Percentiles rank a stretch among this genome's conserved stretches.
These are phyloP conservation scores for Calliphora vomitoria DNA, from an alignment of 2,888 invertebrate species.

Conservation along the genomic window DNA sequence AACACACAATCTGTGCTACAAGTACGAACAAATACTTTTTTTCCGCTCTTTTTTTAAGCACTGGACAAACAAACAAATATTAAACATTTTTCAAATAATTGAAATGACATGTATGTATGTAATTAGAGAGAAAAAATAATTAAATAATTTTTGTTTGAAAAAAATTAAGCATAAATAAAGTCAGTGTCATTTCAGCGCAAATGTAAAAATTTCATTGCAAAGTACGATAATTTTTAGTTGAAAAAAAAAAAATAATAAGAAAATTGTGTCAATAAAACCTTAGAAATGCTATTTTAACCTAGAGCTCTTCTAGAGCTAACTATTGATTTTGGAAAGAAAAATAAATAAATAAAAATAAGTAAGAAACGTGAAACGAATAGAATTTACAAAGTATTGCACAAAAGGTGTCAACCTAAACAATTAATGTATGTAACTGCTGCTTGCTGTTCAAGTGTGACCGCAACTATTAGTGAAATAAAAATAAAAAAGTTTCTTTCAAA, in stretches of 20 bases:
- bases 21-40: constrained; percentile 6
- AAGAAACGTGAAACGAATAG: constrained; percentile 12
- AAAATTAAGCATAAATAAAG: constrained; percentile 51
- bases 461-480: constrained; percentile 44
- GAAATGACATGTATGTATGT: constrained; percentile 2
- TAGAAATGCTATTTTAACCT: constrained; percentile 74
- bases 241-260: constrained; percentile 2
- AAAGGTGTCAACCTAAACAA: constrained; percentile 56
- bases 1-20: constrained; percentile 24
- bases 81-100: constrained; percentile 12
- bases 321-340: constrained; percentile 37
- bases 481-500: not conserved
- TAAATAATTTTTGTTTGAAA: constrained; percentile 29
- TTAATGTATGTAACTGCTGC: constrained; percentile 3
- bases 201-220: constrained; percentile 11
- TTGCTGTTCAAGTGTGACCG: constrained; percentile 38
- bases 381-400: not conserved
- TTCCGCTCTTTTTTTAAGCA: constrained; percentile 3
- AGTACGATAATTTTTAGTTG: constrained; percentile 14
- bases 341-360: not conserved
- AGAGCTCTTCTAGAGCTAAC: constrained; percentile 46
- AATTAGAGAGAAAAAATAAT: constrained; percentile 21
- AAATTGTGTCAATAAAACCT: constrained; percentile 76
- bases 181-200: constrained; percentile 63
- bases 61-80: constrained; percentile 6